Base-by-base conservation (phyloP, 2,797 vertebrate genomes). In the Cephalopachus bancanus region DNA sequence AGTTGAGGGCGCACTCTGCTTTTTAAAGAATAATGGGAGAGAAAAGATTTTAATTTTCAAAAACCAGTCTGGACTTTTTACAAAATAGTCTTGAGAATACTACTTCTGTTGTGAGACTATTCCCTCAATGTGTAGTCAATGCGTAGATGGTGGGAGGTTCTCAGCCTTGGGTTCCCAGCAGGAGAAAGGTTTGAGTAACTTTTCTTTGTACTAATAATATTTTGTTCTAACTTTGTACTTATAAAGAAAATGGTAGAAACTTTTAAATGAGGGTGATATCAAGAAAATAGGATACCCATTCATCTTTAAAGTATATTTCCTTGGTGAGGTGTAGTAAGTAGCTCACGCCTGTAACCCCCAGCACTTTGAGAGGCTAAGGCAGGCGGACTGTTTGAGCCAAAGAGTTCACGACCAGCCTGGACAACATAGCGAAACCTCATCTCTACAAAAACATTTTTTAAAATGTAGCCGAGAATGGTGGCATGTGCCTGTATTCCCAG, bases 11-110 rank as follows among this genome's bases (percentile, higher is more conserved):
- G 12, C 17, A 37, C 55, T 79, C 11, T 92, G 84, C 64, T 37
- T 55, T 80, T 44, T 91, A 53, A 44, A 74, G 22, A 76, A 71
- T 11, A 89, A 65, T 17, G 49, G 69, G 64, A 84, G 30, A 89
- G 24, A 8, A 30, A 89, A 69, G 7, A 49, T 71, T 89, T 93
- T 79, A 65, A 79, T 79, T 93, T 74, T 84, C 44, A 37, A 83
- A 95, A 92, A 28, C 4, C n/a, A 53, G 24, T 53, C 62, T 24
- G 8, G 22, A 19, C 26, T 92, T 71, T 12, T 7, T 75, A 51
- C 65, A 86, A 49, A 88, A 59, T 1, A 76, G 19, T 28, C 60
- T 44, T 49, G 37, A 84, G 17, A 78, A 6, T 3, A 12, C 59
- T 20, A 28, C 53, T 75, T 80, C 49, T 30, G 8, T 10, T 12